phyloP scores from a whole-genome alignment of 2,113 vertebrate species.

The Heterocephalus glaber region DNA sequence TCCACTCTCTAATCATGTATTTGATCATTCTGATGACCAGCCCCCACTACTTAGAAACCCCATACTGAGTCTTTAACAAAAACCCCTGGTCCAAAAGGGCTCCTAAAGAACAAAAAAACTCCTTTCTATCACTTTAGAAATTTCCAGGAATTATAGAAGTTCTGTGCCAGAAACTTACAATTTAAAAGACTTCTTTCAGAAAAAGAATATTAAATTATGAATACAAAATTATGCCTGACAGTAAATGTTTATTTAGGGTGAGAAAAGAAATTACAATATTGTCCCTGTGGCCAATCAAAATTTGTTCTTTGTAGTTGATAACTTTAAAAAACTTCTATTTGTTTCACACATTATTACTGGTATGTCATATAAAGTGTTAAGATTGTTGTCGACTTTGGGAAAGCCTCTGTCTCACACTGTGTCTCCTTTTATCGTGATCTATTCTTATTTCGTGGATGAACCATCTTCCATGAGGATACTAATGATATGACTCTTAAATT shows the following conservation, averaged over 20 bases:
- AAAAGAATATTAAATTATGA: neutral
- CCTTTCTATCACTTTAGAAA: neutral
- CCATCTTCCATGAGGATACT: neutral
- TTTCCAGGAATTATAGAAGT: neutral
- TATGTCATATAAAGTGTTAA: neutral
- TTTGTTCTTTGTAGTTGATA: neutral
- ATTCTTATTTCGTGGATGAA: neutral
- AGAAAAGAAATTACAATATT: neutral
- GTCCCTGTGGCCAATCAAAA: neutral
- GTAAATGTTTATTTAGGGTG: neutral
- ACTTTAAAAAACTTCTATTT: conserved; percentile 41
- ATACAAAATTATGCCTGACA: neutral
- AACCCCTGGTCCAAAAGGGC: neutral
- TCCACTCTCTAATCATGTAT: neutral
- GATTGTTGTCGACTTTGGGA: neutral
- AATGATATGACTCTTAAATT: conserved; percentile 40
- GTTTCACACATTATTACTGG: neutral
- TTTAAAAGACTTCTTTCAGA: neutral
- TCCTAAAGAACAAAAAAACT: neutral
- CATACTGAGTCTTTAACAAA: neutral
- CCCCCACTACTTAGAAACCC: neutral
- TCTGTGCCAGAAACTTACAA: neutral
- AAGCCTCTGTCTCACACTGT: neutral
- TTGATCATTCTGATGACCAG: neutral
- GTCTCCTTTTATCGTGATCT: neutral